Conservation (phyloP, 2,113 vertebrate species). For the Lipophrys pholis region DNA sequence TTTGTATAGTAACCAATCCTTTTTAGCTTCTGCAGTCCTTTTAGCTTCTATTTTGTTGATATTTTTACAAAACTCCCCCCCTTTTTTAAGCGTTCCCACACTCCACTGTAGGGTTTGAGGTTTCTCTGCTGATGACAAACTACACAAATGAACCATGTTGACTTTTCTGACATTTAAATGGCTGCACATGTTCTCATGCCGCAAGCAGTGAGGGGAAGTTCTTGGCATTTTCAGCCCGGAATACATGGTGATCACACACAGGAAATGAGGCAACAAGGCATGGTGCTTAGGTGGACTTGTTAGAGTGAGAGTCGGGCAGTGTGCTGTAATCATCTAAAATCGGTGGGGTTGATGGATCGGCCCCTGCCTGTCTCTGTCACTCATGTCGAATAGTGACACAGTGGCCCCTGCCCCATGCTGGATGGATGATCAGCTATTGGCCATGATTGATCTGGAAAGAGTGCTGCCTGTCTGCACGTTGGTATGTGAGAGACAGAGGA, state of each 20-base stretch:
- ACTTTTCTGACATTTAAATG: slow-evolving; percentile 55
- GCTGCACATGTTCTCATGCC: slow-evolving; percentile 43
- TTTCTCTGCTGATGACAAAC: slow-evolving; percentile 38
- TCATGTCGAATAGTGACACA: slow-evolving; percentile 54
- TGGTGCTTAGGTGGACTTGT: slow-evolving; percentile 39
- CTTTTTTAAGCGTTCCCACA: slow-evolving; percentile 35
- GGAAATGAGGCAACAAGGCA: slow-evolving; percentile 23
- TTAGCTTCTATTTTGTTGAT: slow-evolving; percentile 9
- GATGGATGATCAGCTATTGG: slow-evolving; percentile 27
- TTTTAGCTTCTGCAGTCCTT: background rate
- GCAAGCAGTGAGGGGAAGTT: slow-evolving; percentile 19
- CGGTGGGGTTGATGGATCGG: slow-evolving; percentile 68
- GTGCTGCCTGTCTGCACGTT: slow-evolving; percentile 1
- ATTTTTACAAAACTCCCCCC: slow-evolving; percentile 20
- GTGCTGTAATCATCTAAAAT: slow-evolving; percentile 69
- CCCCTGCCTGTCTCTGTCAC: slow-evolving; percentile 27
- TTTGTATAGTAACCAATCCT: slow-evolving; percentile 3
- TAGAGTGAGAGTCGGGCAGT: slow-evolving; percentile 29
- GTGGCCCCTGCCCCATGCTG: slow-evolving; percentile 28
- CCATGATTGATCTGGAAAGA: slow-evolving; percentile 52
- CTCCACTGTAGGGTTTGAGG: slow-evolving; percentile 11
- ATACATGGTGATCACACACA: slow-evolving; percentile 35
- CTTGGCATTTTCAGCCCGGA: slow-evolving; percentile 39
- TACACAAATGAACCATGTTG: slow-evolving; percentile 40
- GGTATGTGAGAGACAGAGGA: background rate